Base-by-base conservation (phyloP, 2,113 vertebrate species). In the Pangasianodon hypophthalmus region DNA sequence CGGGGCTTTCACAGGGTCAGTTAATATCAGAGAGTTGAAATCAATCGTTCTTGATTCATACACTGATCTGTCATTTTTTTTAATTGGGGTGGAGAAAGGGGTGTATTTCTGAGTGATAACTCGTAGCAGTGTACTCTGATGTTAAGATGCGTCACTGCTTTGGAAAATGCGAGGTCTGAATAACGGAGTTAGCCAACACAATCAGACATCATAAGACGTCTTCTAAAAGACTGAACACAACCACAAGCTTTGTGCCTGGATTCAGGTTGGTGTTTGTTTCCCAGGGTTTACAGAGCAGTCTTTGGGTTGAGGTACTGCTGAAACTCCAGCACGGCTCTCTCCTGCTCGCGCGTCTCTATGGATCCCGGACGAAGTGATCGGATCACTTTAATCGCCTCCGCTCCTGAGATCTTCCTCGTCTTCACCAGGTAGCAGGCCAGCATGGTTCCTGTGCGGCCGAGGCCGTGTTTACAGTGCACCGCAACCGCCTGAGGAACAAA, bases 351-450 rank as follows among this genome's bases (percentile, higher is more conserved):
- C 0, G 97, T 97, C 93, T 97, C 97, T 3, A 97, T 97, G 91
- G 97, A 97, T 86, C 96, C 96, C 0, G 93, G 96, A 0, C 97
- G 95, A 24, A 97, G 92, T 1, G 90, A 92, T 0, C 97, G 95
- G 89, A 97, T 95, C 92, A 96, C 94, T 0, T 90, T 89, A 67
- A 97, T 96, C 90, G 97, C 97, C 0, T 95, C 95, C 0, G 9
- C 48, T 0, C 94, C 95, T 0, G 89, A 90, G 92, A 97, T 90
- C 44, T 90, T 80, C 85, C 0, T 90, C 0, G 81, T 89, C 91
- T 96, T 96, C 1, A 95, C 93, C 91, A 97, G 95, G 93, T 97
- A 97, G 85, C 97, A 97, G n/a, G 97, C 97, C 92, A 97, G 92
- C 96, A 97, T 95, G 81, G 97, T 97, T 64, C 97, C 97, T 0